A percentile compares a stretch with the other conserved stretches of the same genome.
Evolutionary conservation across 2,888 invertebrate species (phyloP).

Genomic region (Drosophila acutilabella): DNA sequence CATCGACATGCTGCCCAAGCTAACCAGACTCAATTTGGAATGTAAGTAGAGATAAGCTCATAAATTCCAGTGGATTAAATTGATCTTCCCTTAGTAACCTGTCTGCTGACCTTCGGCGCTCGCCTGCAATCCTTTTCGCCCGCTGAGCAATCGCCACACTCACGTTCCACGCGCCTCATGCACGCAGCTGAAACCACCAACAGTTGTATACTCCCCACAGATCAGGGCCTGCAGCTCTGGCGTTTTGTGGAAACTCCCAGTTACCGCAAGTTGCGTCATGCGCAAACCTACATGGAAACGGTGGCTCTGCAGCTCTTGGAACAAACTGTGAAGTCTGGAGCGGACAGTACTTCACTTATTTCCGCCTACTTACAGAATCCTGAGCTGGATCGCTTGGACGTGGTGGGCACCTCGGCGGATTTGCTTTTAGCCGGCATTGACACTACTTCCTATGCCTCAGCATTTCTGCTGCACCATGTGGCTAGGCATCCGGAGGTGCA

Average conservation of each 20-base stretch:
- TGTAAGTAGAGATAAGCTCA: constrained; percentile 85
- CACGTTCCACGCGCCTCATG: constrained; percentile 89
- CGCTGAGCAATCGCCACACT: constrained; percentile 87
- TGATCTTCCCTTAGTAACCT: constrained; percentile 87
- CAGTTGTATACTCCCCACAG: constrained; percentile 85
- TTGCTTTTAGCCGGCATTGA: constrained; percentile 94
- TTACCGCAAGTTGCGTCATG: constrained; percentile 88
- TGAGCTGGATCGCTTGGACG: constrained; percentile 90
- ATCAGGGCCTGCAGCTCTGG: constrained; percentile 87
- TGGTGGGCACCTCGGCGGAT: constrained; percentile 94
- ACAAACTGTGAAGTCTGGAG: constrained; percentile 85
- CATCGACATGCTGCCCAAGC: constrained; percentile 89
- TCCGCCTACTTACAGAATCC: constrained; percentile 89
- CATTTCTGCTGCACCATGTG: constrained; percentile 92
- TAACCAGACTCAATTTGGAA: constrained; percentile 90
- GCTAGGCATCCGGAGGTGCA: constrained; percentile 90
- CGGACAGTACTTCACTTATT: constrained; percentile 86
- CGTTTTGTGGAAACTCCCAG: constrained; percentile 89
- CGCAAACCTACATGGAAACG: constrained; percentile 91
- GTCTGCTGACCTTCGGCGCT: constrained; percentile 89
- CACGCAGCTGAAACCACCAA: constrained; percentile 91
- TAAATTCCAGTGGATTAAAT: no score
- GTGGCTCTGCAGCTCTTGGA: constrained; percentile 89
- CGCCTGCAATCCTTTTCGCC: constrained; percentile 89
- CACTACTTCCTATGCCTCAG: constrained; percentile 92